Conservation (phyloP, 1,140 invertebrate species). For the Trichonephila clavata region DNA sequence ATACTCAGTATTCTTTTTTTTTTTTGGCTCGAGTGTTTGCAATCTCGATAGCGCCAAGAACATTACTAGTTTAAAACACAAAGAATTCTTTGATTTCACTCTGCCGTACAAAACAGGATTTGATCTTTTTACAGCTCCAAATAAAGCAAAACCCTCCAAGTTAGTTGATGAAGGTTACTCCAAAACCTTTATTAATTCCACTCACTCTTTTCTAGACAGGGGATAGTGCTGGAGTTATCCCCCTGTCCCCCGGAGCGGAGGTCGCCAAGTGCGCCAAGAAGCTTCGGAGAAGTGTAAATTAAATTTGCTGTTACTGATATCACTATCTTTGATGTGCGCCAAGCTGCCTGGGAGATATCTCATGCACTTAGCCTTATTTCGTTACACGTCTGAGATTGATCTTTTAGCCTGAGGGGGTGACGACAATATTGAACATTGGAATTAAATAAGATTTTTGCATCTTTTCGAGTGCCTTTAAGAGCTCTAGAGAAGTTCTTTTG, state of each 20-base stretch:
- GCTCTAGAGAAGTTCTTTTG: slow-evolving; percentile 30
- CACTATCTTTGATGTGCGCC: slow-evolving; percentile 72
- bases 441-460: slow-evolving; percentile 74
- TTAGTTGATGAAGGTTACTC: neutral
- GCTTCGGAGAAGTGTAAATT: slow-evolving; percentile 65
- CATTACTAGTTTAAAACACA: no score
- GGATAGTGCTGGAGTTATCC: neutral
- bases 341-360: slow-evolving; percentile 47
- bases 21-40: no score
- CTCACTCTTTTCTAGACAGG: neutral
- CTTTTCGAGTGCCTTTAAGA: slow-evolving; percentile 23
- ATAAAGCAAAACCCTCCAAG: neutral
- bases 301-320: slow-evolving; percentile 72
- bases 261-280: slow-evolving; percentile 15
- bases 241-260: neutral
- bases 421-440: slow-evolving; percentile 72
- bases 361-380: slow-evolving; percentile 69
- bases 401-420: slow-evolving; percentile 46
- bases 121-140: neutral
- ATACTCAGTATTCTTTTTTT: no score
- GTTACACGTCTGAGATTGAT: slow-evolving; percentile 71
- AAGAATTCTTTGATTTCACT: no score
- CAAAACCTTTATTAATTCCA: neutral
- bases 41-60: no score
- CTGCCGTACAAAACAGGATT: no score